Conservation (phyloP, 2,113 vertebrate species). For the Pica pica region DNA sequence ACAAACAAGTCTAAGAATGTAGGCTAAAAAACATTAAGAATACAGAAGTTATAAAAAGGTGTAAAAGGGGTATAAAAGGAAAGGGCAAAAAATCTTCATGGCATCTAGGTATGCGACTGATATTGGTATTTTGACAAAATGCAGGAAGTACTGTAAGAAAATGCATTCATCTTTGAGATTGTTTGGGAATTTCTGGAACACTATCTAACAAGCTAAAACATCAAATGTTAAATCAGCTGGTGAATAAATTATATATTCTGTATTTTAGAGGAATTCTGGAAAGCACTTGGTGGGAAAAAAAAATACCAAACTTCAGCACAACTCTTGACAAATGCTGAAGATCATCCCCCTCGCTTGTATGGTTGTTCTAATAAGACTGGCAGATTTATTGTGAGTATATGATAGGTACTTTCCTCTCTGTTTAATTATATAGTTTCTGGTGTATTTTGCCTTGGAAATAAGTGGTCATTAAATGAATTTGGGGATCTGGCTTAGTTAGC, state of each 20-base stretch:
- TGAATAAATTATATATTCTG: neutral
- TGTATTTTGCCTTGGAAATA: neutral
- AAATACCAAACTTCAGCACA: conserved; percentile 83
- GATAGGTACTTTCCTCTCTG: neutral
- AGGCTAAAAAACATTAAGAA: too few species aligned
- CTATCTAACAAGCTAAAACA: neutral
- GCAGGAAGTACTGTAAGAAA: neutral
- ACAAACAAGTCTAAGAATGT: too few species aligned
- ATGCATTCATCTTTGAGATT: neutral
- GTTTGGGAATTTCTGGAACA: neutral
- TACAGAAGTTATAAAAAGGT: too few species aligned
- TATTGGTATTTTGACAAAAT: neutral
- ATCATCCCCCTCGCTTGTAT: conserved; percentile 80
- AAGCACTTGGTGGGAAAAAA: conserved; percentile 80
- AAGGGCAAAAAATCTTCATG: too few species aligned
- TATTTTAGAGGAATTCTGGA: conserved; percentile 84
- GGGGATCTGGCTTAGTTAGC: neutral
- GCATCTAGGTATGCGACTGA: neutral
- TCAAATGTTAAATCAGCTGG: neutral
- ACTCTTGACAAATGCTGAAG: conserved; percentile 71
- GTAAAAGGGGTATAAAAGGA: too few species aligned
- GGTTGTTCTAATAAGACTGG: conserved; percentile 93
- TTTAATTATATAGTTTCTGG: neutral
- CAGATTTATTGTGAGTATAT: conserved; percentile 81
- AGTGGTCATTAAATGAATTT: neutral